Evolutionary conservation across 2,113 vertebrate genomes (phyloP).

Genomic region (Vireo altiloquus): DNA sequence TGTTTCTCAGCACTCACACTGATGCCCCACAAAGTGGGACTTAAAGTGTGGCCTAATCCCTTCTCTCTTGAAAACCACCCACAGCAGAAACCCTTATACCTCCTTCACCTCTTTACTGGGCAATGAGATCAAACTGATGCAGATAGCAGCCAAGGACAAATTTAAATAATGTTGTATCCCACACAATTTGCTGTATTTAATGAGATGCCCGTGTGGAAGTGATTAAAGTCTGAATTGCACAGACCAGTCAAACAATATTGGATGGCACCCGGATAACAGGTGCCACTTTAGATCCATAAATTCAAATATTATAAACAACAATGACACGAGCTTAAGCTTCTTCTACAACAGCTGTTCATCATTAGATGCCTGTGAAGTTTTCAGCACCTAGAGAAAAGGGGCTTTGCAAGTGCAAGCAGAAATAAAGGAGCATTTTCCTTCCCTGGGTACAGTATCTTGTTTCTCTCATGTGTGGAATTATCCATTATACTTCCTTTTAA

Average conservation of each 20-base stretch:
- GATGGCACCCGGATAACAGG: not conserved
- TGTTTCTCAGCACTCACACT: not conserved
- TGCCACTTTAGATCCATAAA: not conserved
- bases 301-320: not conserved
- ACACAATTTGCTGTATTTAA: not conserved
- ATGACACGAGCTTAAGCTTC: not conserved
- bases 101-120: not conserved
- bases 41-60: not conserved
- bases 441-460: not conserved
- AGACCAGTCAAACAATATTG: not conserved
- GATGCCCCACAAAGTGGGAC: fast-evolving
- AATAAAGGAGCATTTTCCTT: not conserved
- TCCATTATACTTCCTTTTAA: not conserved
- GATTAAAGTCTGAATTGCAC: not conserved
- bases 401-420: not conserved
- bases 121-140: not conserved
- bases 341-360: not conserved
- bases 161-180: not conserved
- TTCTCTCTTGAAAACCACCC: not conserved
- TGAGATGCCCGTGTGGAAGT: not conserved
- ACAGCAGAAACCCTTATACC: not conserved
- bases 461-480: not conserved
- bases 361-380: not conserved
- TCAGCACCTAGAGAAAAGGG: not conserved
- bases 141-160: not conserved